Evolutionary conservation across 2,113 vertebrate species (phyloP).

Genomic region (Pelobates fuscus): DNA sequence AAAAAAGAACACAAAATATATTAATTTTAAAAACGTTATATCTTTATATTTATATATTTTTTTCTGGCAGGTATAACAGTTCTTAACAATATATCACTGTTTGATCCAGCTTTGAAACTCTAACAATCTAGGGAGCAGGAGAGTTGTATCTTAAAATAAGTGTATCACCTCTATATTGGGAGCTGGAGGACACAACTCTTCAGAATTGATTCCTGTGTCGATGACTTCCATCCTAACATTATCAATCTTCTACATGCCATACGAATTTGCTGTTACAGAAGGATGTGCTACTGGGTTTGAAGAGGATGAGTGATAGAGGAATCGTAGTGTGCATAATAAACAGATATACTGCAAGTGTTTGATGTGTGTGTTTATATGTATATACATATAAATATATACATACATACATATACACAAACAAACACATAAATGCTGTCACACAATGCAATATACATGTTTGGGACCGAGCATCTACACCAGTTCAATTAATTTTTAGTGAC

Average conservation of each 20-base stretch:
- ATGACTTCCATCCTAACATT: neutral
- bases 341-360: neutral
- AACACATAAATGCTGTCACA: too few relatives aligned
- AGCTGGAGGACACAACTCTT: neutral
- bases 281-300: neutral
- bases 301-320: neutral
- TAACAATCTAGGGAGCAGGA: too few relatives aligned
- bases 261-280: neutral
- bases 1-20: too few relatives aligned
- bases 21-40: too few relatives aligned
- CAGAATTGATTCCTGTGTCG: neutral
- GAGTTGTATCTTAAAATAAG: neutral
- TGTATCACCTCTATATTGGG: neutral
- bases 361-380: neutral
- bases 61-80: too few relatives aligned
- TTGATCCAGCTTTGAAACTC: too few relatives aligned
- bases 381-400: neutral
- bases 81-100: too few relatives aligned
- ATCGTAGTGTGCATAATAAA: neutral
- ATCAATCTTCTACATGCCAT: conserved; percentile 1
- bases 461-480: too few relatives aligned
- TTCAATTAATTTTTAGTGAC: neutral
- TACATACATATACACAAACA: neutral
- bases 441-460: too few relatives aligned
- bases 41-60: too few relatives aligned